Conservation (phyloP, 2,888 invertebrate species). For the Tribolium freemani region DNA sequence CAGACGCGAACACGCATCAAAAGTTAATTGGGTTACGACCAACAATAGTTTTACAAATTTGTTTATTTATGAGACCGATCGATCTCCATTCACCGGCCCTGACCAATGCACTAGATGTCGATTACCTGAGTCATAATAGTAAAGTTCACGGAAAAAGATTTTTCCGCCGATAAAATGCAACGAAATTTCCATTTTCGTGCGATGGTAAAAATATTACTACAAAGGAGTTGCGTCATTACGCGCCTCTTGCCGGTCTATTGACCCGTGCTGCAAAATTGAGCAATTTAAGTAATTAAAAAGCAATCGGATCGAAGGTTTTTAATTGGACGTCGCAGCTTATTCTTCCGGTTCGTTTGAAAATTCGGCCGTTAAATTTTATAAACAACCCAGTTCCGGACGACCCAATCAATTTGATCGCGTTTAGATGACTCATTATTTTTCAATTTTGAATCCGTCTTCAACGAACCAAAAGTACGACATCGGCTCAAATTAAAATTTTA, state of each 20-base stretch:
- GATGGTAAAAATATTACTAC: slow-evolving; percentile 11
- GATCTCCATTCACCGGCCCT: slow-evolving; percentile 29
- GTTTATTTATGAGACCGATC: slow-evolving; percentile 28
- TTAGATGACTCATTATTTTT: background rate
- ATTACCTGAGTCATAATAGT: slow-evolving; percentile 6
- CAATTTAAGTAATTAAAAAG: slow-evolving; percentile 17
- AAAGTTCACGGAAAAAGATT: slow-evolving; percentile 18
- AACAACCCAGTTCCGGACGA: background rate
- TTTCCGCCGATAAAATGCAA: slow-evolving; percentile 3
- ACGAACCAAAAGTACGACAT: no score
- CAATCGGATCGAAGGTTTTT: background rate
- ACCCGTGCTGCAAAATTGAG: slow-evolving; percentile 3
- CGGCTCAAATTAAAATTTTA: no score
- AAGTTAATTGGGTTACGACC: slow-evolving; percentile 25
- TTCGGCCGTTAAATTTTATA: background rate
- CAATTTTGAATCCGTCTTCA: background rate
- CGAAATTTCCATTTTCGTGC: slow-evolving; percentile 25
- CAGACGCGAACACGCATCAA: slow-evolving; percentile 9
- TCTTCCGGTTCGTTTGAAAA: slow-evolving; percentile 8
- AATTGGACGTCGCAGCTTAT: background rate
- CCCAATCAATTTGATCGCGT: background rate
- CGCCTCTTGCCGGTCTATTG: background rate
- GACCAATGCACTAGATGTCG: slow-evolving; percentile 14
- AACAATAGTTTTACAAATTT: slow-evolving; percentile 31
- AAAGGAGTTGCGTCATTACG: background rate